Evolutionary conservation across 2,113 vertebrate genomes (phyloP).

Genomic region (Corapipo altera): DNA sequence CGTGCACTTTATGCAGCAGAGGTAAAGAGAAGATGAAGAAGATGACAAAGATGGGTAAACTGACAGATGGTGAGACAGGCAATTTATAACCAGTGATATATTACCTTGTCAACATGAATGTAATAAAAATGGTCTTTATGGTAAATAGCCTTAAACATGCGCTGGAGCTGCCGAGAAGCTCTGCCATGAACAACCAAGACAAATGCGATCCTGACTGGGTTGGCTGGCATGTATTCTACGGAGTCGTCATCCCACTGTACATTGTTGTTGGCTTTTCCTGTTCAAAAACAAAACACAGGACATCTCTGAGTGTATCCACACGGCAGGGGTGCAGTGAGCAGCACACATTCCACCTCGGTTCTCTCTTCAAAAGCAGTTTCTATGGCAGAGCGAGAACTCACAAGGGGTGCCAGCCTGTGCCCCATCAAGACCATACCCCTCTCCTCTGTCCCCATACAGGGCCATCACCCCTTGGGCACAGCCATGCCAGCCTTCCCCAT

Average conservation of each 20-base stretch:
- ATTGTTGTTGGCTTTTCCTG: constrained; percentile 93
- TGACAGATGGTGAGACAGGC: not conserved
- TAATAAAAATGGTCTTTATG: constrained; percentile 97
- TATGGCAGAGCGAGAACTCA: not conserved
- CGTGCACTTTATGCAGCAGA: not conserved
- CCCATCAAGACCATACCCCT: accelerated
- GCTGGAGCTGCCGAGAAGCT: constrained; percentile 92
- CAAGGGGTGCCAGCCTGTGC: accelerated
- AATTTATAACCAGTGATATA: constrained; percentile 47
- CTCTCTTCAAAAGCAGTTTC: not conserved
- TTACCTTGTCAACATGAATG: constrained; percentile 97
- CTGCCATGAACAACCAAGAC: constrained; percentile 94
- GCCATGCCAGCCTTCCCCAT: not conserved
- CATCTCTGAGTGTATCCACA: constrained; percentile 2
- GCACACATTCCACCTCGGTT: not conserved
- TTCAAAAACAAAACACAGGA: constrained; percentile 62
- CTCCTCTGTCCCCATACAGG: not conserved
- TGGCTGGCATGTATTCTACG: constrained; percentile 81
- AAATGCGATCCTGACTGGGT: constrained; percentile 93
- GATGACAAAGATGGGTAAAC: not conserved
- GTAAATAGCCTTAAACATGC: constrained; percentile 99
- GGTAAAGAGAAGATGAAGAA: not conserved
- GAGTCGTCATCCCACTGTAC: constrained; percentile 96
- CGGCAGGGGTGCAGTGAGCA: not conserved
- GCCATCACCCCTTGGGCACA: not conserved